These are phyloP conservation scores for Chrosomus eos DNA, from an alignment of 2,797 vertebrate genomes.

Conservation along the genomic window DNA sequence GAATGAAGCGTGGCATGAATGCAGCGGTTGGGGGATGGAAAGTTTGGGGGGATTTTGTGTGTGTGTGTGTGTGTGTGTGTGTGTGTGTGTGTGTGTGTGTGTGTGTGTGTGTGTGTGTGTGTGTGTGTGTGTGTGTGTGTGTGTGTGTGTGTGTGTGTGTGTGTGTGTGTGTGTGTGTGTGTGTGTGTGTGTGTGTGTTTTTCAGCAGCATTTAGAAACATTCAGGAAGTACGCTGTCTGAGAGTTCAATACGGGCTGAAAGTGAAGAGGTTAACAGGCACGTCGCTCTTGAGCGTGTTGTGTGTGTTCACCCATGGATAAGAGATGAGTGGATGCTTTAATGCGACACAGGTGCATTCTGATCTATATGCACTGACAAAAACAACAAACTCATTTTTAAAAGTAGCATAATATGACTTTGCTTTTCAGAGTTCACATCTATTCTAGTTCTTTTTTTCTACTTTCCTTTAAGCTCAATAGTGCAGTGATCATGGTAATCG, in stretches of 20 bases:
- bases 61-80: slow-evolving; percentile 28
- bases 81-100: slow-evolving; percentile 33
- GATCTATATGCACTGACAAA: slow-evolving; percentile 32
- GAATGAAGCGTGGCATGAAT: slow-evolving; percentile 42
- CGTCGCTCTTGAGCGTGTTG: neutral
- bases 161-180: slow-evolving; percentile 19
- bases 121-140: slow-evolving; percentile 34
- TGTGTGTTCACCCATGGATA: slow-evolving; percentile 1
- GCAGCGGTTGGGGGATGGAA: slow-evolving; percentile 27
- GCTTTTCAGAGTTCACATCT: neutral
- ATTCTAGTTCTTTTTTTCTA: neutral
- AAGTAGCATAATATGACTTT: neutral
- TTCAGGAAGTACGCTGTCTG: slow-evolving; percentile 22
- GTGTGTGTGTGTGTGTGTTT: slow-evolving; percentile 29
- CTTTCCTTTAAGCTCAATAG: neutral
- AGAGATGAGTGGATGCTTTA: slow-evolving; percentile 11
- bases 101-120: slow-evolving; percentile 36
- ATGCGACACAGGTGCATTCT: slow-evolving; percentile 51
- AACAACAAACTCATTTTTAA: neutral
- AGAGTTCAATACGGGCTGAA: slow-evolving; percentile 8
- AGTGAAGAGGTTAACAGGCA: neutral
- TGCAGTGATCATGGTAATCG: neutral
- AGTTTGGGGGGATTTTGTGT: slow-evolving; percentile 29
- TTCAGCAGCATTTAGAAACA: slow-evolving; percentile 43
- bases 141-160: slow-evolving; percentile 36